A percentile compares a stretch with the other conserved stretches of the same genome.
Conservation (phyloP, 2,113 vertebrate species). For the Athene cunicularia region DNA sequence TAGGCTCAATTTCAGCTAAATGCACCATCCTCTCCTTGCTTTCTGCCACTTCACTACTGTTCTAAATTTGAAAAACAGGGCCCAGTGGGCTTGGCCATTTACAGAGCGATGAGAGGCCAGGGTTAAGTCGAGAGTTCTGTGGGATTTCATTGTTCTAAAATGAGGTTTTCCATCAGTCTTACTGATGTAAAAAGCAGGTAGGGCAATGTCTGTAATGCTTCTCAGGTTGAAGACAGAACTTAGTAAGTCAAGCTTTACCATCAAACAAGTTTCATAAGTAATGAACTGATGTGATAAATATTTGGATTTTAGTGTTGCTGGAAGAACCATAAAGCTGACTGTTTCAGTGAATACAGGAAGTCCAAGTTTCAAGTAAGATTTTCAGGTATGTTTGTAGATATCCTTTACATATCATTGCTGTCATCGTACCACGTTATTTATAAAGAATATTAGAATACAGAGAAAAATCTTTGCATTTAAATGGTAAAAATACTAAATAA, state of each 20-base stretch:
- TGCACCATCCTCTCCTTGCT: neutral
- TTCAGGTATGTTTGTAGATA: neutral
- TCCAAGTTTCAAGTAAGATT: neutral
- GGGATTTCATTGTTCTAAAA: neutral
- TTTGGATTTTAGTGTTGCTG: neutral
- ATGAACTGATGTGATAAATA: neutral
- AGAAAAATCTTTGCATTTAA: neutral
- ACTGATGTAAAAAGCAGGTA: neutral
- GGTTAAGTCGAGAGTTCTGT: neutral
- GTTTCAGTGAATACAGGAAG: neutral
- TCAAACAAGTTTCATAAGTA: neutral
- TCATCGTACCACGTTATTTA: neutral
- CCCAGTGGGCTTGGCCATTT: neutral
- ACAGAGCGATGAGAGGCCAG: neutral
- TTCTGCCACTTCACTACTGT: neutral
- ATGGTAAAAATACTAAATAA: neutral
- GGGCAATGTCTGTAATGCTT: neutral
- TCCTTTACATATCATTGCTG: neutral
- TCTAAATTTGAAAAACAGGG: neutral
- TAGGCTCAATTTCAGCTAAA: neutral
- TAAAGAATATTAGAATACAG: neutral
- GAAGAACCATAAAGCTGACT: neutral
- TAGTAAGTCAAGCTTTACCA: neutral
- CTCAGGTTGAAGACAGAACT: neutral
- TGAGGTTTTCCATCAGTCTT: neutral